Percentiles rank a stretch among this genome's conserved stretches.
These are phyloP conservation scores for Macrochelys suwanniensis DNA, from an alignment of 2,797 vertebrate species.

Conservation along the genomic window DNA sequence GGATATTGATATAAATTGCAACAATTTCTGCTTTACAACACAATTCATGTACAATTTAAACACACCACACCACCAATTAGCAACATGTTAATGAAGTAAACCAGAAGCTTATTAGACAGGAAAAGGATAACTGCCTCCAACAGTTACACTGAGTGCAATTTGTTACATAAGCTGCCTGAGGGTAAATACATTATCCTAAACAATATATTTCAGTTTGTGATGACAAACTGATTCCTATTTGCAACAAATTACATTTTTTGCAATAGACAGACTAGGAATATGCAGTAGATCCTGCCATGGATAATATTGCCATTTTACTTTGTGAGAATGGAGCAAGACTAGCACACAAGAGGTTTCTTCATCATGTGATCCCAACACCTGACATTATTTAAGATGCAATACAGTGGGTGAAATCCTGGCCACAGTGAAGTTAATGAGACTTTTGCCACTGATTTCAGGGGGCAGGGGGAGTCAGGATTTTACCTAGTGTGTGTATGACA, in stretches of 20 bases:
- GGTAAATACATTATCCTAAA: conserved; percentile 38
- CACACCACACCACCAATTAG: conserved; percentile 61
- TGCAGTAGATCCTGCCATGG: background rate
- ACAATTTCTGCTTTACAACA: conserved; percentile 12
- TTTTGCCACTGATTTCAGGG: background rate
- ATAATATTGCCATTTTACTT: background rate
- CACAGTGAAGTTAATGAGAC: background rate
- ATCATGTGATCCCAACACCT: background rate
- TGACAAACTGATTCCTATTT: conserved; percentile 18
- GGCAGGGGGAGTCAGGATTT: rapidly evolving
- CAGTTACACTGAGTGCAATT: background rate
- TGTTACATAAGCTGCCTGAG: conserved; percentile 53
- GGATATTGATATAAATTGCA: background rate
- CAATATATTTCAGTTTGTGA: conserved; percentile 29
- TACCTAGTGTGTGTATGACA: background rate
- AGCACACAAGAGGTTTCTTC: background rate
- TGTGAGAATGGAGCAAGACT: background rate
- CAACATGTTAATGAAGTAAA: conserved; percentile 64
- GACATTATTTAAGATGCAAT: background rate
- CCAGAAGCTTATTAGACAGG: conserved; percentile 48
- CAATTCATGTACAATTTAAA: conserved; percentile 36
- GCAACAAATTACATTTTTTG: conserved; percentile 1
- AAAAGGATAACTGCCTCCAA: background rate
- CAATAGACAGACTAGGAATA: background rate
- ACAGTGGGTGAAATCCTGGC: background rate